These are phyloP conservation scores for Conomelus anceps DNA, from an alignment of 2,888 invertebrate species.

Conservation along the genomic window DNA sequence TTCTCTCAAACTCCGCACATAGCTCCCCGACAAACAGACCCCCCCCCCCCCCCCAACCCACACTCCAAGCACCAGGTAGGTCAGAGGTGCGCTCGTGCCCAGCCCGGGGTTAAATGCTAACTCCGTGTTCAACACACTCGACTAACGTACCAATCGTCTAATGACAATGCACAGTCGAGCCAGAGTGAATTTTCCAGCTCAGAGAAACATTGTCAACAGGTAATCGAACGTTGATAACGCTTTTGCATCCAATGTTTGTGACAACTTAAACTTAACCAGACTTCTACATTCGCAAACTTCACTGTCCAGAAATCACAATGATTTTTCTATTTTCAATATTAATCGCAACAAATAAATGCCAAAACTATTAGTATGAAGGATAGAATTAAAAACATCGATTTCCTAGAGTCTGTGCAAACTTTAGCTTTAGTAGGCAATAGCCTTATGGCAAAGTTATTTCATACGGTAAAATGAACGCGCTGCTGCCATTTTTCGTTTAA, in stretches of 20 bases:
- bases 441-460: too few species aligned
- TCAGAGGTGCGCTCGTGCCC: conserved; percentile 3
- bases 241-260: background rate
- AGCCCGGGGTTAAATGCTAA: conserved; percentile 9
- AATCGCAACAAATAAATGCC: background rate
- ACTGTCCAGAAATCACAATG: background rate
- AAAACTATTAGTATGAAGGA: too few species aligned
- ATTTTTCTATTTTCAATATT: background rate
- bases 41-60: background rate
- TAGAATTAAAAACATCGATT: too few species aligned
- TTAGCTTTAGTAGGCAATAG: too few species aligned
- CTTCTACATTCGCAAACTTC: background rate
- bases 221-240: background rate
- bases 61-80: background rate
- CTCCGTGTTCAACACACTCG: background rate
- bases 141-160: background rate
- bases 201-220: background rate
- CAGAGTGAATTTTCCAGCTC: background rate
- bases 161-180: background rate
- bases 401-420: too few species aligned
- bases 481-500: too few species aligned
- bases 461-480: too few species aligned
- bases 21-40: too few species aligned
- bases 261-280: background rate
- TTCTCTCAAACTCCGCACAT: background rate